These are phyloP conservation scores for Pollachius pollachius DNA, from an alignment of 2,113 vertebrate species.

Conservation along the genomic window DNA sequence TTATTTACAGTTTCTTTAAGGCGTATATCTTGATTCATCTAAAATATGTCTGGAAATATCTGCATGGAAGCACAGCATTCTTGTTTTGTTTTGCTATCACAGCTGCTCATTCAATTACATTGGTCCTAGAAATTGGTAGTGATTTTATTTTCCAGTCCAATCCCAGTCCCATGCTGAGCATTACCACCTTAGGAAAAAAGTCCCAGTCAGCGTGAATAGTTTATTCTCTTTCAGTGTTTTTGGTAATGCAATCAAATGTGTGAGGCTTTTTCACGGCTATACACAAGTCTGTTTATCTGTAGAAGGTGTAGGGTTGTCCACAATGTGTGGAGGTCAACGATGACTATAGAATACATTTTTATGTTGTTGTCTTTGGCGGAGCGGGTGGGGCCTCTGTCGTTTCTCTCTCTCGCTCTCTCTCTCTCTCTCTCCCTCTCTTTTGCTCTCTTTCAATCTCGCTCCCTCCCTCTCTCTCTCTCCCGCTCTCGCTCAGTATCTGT, in stretches of 20 bases:
- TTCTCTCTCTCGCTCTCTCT: conserved; percentile 16
- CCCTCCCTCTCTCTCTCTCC: too few relatives aligned
- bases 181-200: conserved; percentile 46
- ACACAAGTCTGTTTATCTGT: conserved; percentile 24
- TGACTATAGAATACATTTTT: too few relatives aligned
- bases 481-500: conserved; percentile 33
- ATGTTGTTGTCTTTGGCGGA: too few relatives aligned
- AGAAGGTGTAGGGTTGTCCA: neutral
- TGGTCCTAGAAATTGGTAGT: conserved; percentile 24
- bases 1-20: conserved; percentile 64
- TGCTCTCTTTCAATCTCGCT: conserved; percentile 15
- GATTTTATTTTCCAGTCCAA: conserved; percentile 3
- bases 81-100: conserved; percentile 37
- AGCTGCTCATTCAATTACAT: conserved; percentile 53
- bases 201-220: neutral
- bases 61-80: conserved; percentile 55
- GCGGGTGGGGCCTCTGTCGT: neutral
- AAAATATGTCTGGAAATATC: conserved; percentile 11
- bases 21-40: conserved; percentile 66
- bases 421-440: too few relatives aligned
- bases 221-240: too few relatives aligned
- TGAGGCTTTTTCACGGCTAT: too few relatives aligned
- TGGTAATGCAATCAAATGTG: too few relatives aligned
- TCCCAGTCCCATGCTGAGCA: conserved; percentile 57
- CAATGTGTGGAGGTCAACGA: too few relatives aligned